These are phyloP conservation scores for Bombyx mori DNA, from an alignment of 1,140 invertebrate species.

Conservation along the genomic window DNA sequence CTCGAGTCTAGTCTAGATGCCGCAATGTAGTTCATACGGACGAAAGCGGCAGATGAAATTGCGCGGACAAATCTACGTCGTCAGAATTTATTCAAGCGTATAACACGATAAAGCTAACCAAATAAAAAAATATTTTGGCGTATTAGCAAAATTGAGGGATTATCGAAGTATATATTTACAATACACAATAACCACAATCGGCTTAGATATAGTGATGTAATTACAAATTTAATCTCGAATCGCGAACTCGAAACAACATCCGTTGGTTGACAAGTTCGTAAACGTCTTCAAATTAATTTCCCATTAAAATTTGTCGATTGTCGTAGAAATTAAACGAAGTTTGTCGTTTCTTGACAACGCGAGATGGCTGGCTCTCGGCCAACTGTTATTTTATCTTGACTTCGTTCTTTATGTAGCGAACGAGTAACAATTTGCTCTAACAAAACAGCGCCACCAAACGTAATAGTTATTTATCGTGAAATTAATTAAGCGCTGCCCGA, in stretches of 20 bases:
- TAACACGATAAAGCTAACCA: constrained; percentile 11
- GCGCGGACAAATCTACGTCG: constrained; percentile 11
- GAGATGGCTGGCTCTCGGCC: constrained; percentile 26
- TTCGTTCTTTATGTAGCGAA: constrained; percentile 15
- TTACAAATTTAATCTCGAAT: constrained; percentile 31
- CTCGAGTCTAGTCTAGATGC: no score
- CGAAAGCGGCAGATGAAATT: constrained; percentile 8
- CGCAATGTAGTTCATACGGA: not conserved
- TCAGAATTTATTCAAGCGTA: constrained; percentile 9
- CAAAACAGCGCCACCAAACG: not conserved
- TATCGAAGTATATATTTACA: not conserved
- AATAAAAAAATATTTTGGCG: constrained; percentile 6
- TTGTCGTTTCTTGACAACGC: constrained; percentile 31
- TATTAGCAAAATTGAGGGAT: constrained; percentile 7
- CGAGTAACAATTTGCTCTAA: not conserved
- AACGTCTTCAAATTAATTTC: constrained; percentile 45
- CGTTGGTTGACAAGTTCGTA: constrained; percentile 32
- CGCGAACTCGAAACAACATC: constrained; percentile 27
- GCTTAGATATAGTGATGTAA: constrained; percentile 10
- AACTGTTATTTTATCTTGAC: constrained; percentile 20
- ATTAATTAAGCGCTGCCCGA: not conserved
- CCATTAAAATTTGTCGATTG: constrained; percentile 43
- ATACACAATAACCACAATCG: not conserved
- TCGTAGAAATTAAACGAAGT: constrained; percentile 38
- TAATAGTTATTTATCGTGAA: not conserved